phyloP scores from a whole-genome alignment of 1,140 invertebrate species.

The Drosophila takahashii region DNA sequence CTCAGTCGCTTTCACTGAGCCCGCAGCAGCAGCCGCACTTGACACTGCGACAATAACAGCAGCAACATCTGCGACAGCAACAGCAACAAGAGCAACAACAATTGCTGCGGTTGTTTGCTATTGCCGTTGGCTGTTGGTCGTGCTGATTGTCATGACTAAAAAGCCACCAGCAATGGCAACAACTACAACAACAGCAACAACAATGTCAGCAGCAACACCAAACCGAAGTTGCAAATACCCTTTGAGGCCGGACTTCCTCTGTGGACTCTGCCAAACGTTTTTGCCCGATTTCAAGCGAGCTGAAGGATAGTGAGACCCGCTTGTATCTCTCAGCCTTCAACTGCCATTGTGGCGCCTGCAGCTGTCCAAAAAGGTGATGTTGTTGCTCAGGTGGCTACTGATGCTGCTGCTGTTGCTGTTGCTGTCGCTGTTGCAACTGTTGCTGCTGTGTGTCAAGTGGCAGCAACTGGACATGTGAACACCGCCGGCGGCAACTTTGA shows the following conservation, averaged over 20 bases:
- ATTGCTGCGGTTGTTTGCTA: constrained; percentile 78
- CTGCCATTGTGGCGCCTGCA: constrained; percentile 67
- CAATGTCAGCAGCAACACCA: constrained; percentile 9
- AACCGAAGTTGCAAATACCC: constrained; percentile 25
- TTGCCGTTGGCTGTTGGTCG: constrained; percentile 74
- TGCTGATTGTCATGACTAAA: constrained; percentile 77
- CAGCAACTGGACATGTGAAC: constrained; percentile 75
- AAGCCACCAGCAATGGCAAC: constrained; percentile 54
- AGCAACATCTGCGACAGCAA: constrained; percentile 24
- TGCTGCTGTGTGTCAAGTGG: constrained; percentile 70
- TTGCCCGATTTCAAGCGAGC: not conserved
- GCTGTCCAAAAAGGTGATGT: constrained; percentile 68
- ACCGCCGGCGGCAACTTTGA: constrained; percentile 64
- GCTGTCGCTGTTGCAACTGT: constrained; percentile 43
- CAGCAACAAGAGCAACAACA: constrained; percentile 39
- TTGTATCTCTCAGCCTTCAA: constrained; percentile 39
- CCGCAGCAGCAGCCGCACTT: constrained; percentile 67
- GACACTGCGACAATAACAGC: constrained; percentile 69
- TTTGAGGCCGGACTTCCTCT: constrained; percentile 7
- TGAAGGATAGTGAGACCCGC: constrained; percentile 7
- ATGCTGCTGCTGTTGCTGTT: constrained; percentile 33
- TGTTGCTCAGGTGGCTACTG: constrained; percentile 45
- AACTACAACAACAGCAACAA: constrained; percentile 20
- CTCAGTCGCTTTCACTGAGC: constrained; percentile 70
- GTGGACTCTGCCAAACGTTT: constrained; percentile 7